These are phyloP conservation scores for Sebastes schlegelii DNA, from an alignment of 2,113 vertebrate genomes.

Conservation along the genomic window DNA sequence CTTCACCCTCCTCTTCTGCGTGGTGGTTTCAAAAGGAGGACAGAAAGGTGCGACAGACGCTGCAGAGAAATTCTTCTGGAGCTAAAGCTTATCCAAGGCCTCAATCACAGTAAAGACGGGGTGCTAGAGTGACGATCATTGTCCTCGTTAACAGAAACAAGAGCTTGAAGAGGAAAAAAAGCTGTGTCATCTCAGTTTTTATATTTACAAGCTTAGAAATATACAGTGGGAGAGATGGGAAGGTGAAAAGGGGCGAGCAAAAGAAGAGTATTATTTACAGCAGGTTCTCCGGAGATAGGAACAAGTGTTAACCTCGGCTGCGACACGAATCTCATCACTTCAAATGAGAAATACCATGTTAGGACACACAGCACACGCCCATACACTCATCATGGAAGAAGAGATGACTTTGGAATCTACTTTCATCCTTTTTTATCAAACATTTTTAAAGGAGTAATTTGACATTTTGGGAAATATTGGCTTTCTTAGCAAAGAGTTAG, in stretches of 20 bases:
- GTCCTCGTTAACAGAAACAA: constrained; percentile 62
- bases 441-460: constrained; percentile 19
- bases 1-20: constrained; percentile 65
- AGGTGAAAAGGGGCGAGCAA: constrained; percentile 50
- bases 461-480: constrained; percentile 37
- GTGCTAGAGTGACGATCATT: constrained; percentile 27
- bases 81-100: constrained; percentile 71
- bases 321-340: constrained; percentile 53
- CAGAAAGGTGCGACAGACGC: constrained; percentile 51
- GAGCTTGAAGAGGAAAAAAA: constrained; percentile 57
- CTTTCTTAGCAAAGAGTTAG: neutral
- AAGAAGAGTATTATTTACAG: constrained; percentile 79
- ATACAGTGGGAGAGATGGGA: constrained; percentile 63
- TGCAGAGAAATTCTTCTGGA: constrained; percentile 54
- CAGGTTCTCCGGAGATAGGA: constrained; percentile 45
- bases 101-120: constrained; percentile 64
- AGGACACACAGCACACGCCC: constrained; percentile 39
- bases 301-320: constrained; percentile 49
- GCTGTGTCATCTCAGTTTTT: constrained; percentile 59
- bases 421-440: neutral
- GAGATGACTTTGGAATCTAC: constrained; percentile 31
- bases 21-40: constrained; percentile 54
- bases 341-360: constrained; percentile 47
- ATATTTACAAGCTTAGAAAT: constrained; percentile 78
- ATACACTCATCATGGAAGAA: constrained; percentile 19